These are phyloP conservation scores for Drosophila asahinai DNA, from an alignment of 1,140 invertebrate species.

Conservation along the genomic window DNA sequence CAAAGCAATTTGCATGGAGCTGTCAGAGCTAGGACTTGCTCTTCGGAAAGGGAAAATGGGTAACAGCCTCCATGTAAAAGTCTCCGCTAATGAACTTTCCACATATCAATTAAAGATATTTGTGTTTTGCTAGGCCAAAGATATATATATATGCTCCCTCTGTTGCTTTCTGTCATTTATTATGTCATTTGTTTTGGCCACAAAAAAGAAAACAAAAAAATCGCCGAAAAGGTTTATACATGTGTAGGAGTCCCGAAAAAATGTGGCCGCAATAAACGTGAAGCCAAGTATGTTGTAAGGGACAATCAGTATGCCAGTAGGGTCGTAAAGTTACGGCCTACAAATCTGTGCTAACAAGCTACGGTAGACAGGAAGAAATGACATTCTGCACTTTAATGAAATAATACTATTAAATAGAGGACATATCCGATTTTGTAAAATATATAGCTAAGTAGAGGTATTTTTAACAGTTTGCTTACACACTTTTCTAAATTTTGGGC, in stretches of 20 bases:
- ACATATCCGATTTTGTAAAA: background rate
- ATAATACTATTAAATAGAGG: background rate
- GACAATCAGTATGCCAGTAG: conserved; percentile 30
- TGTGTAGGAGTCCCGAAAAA: conserved; percentile 9
- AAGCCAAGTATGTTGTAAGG: conserved; percentile 60
- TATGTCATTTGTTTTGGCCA: background rate
- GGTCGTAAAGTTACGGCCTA: conserved; percentile 56
- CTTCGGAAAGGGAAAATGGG: background rate
- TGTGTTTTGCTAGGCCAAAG: background rate
- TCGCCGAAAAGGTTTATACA: background rate
- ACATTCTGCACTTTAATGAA: background rate
- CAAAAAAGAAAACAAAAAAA: conserved; percentile 1
- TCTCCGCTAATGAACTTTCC: conserved; percentile 3
- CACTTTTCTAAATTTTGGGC: too few relatives aligned
- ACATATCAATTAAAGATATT: conserved; percentile 19
- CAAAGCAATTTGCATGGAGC: conserved; percentile 34
- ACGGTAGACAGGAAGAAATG: conserved; percentile 15
- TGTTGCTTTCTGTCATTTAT: conserved; percentile 2
- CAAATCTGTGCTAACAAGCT: conserved; percentile 61
- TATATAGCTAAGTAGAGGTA: background rate
- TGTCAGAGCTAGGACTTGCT: background rate
- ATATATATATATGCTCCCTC: background rate
- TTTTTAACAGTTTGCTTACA: background rate
- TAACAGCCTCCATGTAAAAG: background rate
- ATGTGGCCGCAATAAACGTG: conserved; percentile 33